phyloP scores from a whole-genome alignment of 2,113 vertebrate species.

The Oncorhynchus gorbuscha region DNA sequence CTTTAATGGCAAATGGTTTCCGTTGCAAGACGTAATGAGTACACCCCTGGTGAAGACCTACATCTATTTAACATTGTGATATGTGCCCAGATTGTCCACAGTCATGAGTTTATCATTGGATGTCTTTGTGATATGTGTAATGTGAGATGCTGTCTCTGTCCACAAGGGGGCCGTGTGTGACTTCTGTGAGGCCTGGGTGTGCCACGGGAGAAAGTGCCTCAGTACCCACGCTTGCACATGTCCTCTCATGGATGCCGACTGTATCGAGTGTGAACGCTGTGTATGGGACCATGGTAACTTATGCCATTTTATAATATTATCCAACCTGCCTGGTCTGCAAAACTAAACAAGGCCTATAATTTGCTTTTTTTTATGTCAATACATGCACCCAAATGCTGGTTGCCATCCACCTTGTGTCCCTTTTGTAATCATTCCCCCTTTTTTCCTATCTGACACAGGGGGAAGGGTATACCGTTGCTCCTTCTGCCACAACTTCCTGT shows the following conservation, averaged over 20 bases:
- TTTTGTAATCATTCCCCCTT: background rate
- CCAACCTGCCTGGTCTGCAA: background rate
- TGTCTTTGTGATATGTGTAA: too few relatives aligned
- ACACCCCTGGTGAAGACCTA: too few relatives aligned
- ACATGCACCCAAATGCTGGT: background rate
- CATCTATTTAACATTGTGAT: too few relatives aligned
- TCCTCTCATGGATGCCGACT: conserved; percentile 90
- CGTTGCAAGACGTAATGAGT: too few relatives aligned
- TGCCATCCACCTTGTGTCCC: background rate
- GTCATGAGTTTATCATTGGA: too few relatives aligned
- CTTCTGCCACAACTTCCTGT: conserved; percentile 95
- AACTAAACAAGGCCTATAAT: background rate
- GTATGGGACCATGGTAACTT: conserved; percentile 95
- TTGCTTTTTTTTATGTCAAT: background rate
- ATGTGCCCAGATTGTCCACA: too few relatives aligned
- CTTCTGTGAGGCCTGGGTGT: conserved; percentile 98
- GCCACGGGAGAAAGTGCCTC: conserved; percentile 93
- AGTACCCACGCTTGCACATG: conserved; percentile 90
- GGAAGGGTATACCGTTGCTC: conserved; percentile 96
- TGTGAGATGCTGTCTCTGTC: background rate
- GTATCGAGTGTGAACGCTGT: conserved; percentile 89
- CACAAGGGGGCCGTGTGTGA: conserved; percentile 95
- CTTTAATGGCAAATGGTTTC: too few relatives aligned
- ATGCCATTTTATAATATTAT: background rate
- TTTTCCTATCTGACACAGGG: conserved; percentile 66